These are phyloP conservation scores for Drosophila arizonae DNA, from an alignment of 1,140 invertebrate genomes.

Conservation along the genomic window DNA sequence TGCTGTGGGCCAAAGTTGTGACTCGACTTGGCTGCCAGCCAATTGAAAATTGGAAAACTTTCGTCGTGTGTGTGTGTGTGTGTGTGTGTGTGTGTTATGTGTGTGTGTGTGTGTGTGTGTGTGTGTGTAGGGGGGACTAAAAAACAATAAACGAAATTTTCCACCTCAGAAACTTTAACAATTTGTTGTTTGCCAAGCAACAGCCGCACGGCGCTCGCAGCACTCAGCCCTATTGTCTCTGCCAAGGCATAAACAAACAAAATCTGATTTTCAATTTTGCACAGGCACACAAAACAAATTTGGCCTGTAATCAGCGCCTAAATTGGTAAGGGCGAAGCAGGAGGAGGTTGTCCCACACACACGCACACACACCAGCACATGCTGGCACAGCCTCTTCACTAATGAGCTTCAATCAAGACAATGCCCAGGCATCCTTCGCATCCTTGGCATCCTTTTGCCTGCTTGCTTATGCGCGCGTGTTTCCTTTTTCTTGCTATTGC, in stretches of 20 bases:
- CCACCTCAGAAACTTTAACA: constrained; percentile 82
- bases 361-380: constrained; percentile 28
- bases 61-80: too few relatives aligned
- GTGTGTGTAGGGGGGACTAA: too few relatives aligned
- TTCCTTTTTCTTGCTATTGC: constrained; percentile 40
- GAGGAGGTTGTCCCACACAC: constrained; percentile 4
- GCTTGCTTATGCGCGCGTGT: constrained; percentile 78
- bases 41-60: constrained; percentile 81
- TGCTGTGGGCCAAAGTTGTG: constrained; percentile 40
- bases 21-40: constrained; percentile 52
- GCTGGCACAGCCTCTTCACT: constrained; percentile 27
- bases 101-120: too few relatives aligned
- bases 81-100: too few relatives aligned
- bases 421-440: constrained; percentile 57
- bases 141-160: constrained; percentile 80
- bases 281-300: constrained; percentile 76
- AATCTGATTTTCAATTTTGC: constrained; percentile 78
- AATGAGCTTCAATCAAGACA: constrained; percentile 79
- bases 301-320: constrained; percentile 77
- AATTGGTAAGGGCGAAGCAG: constrained; percentile 50
- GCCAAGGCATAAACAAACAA: constrained; percentile 73
- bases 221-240: constrained; percentile 16
- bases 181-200: constrained; percentile 46
- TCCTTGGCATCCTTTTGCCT: constrained; percentile 54
- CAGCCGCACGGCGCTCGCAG: neutral